Conservation (phyloP, 2,888 invertebrate genomes). For the Plusia festucae region DNA sequence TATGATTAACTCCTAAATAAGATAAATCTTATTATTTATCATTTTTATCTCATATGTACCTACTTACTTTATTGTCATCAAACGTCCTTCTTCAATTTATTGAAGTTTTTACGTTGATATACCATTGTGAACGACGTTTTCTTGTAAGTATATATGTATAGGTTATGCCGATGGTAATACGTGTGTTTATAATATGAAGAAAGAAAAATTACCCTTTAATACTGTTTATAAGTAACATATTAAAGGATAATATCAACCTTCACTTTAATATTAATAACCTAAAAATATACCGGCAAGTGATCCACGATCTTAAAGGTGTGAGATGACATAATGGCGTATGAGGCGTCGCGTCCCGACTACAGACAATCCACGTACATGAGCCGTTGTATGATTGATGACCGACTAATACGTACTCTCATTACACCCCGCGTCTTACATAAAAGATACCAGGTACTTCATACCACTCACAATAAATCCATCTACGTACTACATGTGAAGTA, state of each 20-base stretch:
- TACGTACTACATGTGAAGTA: too few species aligned
- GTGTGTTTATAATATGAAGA: not conserved
- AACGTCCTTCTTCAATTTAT: too few species aligned
- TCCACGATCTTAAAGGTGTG: slow-evolving; percentile 65
- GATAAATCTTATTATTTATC: too few species aligned
- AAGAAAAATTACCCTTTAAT: too few species aligned
- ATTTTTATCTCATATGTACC: too few species aligned
- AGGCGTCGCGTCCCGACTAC: slow-evolving; percentile 55
- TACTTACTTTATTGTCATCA: too few species aligned
- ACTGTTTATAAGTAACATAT: not conserved
- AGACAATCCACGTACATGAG: slow-evolving; percentile 70
- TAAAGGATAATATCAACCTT: slow-evolving; percentile 40
- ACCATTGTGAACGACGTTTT: too few species aligned
- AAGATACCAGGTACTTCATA: slow-evolving; percentile 53
- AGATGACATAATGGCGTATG: slow-evolving; percentile 67
- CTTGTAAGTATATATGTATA: too few species aligned
- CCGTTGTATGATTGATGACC: slow-evolving; percentile 76
- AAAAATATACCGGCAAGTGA: slow-evolving; percentile 59
- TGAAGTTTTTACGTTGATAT: too few species aligned
- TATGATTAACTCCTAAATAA: too few species aligned
- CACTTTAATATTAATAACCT: slow-evolving; percentile 53
- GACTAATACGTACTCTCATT: slow-evolving; percentile 74
- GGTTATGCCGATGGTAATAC: not conserved
- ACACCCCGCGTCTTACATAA: slow-evolving; percentile 63
- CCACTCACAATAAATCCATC: slow-evolving; percentile 40